Evolutionary conservation across 2,888 invertebrate genomes (phyloP).

Genomic region (Drosophila nigricruria): DNA sequence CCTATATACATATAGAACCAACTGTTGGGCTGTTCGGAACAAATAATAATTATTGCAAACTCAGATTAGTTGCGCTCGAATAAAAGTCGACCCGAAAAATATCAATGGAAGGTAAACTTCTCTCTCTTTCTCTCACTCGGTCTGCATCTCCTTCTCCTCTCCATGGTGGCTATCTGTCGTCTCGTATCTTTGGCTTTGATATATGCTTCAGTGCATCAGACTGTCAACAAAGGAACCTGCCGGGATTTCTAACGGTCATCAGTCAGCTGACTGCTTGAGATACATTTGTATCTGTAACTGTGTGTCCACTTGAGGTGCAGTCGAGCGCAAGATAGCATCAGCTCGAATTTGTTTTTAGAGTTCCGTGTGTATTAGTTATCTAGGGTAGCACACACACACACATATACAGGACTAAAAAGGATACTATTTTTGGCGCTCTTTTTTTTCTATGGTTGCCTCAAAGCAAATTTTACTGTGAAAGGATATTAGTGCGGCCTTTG

Average conservation of each 20-base stretch:
- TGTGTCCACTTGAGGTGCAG: conserved; percentile 70
- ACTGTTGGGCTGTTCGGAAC: conserved; percentile 15
- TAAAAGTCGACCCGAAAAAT: conserved; percentile 45
- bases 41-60: conserved; percentile 71
- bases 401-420: conserved; percentile 30
- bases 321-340: conserved; percentile 69
- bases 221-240: conserved; percentile 67
- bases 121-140: neutral
- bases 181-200: conserved; percentile 60
- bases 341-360: conserved; percentile 33
- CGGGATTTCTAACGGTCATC: conserved; percentile 55
- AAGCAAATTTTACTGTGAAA: conserved; percentile 65
- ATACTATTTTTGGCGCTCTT: conserved; percentile 71
- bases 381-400: conserved; percentile 41
- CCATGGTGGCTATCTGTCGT: conserved; percentile 48
- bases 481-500: conserved; percentile 60
- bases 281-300: conserved; percentile 33
- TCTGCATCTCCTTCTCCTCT: neutral
- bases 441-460: conserved; percentile 12
- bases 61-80: conserved; percentile 67
- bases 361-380: conserved; percentile 55
- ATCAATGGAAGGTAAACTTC: conserved; percentile 51
- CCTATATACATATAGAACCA: neutral
- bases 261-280: conserved; percentile 67
- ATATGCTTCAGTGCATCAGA: conserved; percentile 67